Conservation (phyloP, 2,888 invertebrate species). For the Pocota personata region DNA sequence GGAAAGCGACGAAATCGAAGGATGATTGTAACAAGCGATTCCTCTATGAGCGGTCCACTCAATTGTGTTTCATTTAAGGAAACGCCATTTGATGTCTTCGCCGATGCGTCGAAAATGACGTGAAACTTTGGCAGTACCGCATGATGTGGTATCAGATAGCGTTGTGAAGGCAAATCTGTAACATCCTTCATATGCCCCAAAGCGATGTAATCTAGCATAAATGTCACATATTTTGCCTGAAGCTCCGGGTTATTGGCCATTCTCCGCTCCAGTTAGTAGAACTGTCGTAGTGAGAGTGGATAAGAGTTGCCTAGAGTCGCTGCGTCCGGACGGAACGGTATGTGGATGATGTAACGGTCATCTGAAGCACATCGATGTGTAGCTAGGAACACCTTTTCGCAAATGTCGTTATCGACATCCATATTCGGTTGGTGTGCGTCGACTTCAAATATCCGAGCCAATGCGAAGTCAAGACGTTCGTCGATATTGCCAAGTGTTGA, state of each 20-base stretch:
- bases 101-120: slow-evolving; percentile 9
- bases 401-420: neutral
- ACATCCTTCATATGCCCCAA: slow-evolving; percentile 16
- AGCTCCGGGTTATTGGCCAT: slow-evolving; percentile 5
- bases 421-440: neutral
- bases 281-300: slow-evolving; percentile 4
- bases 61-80: slow-evolving; percentile 16
- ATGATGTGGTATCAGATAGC: slow-evolving; percentile 10
- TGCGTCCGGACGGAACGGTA: slow-evolving; percentile 18
- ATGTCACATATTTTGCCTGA: slow-evolving; percentile 8
- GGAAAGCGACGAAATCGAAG: slow-evolving; percentile 63
- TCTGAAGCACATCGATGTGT: neutral
- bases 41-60: slow-evolving; percentile 27
- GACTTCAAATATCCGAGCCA: slow-evolving; percentile 19
- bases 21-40: slow-evolving; percentile 54
- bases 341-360: neutral
- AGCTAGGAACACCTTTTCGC: slow-evolving; percentile 12
- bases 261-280: slow-evolving; percentile 16
- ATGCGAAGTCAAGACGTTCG: slow-evolving; percentile 8
- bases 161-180: neutral
- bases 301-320: neutral
- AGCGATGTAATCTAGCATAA: slow-evolving; percentile 15
- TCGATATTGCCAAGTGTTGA: slow-evolving; percentile 22
- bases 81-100: slow-evolving; percentile 32
- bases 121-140: slow-evolving; percentile 9